Evolutionary conservation across 2,888 invertebrate genomes (phyloP).

Genomic region (Tetramorium bicarinatum): DNA sequence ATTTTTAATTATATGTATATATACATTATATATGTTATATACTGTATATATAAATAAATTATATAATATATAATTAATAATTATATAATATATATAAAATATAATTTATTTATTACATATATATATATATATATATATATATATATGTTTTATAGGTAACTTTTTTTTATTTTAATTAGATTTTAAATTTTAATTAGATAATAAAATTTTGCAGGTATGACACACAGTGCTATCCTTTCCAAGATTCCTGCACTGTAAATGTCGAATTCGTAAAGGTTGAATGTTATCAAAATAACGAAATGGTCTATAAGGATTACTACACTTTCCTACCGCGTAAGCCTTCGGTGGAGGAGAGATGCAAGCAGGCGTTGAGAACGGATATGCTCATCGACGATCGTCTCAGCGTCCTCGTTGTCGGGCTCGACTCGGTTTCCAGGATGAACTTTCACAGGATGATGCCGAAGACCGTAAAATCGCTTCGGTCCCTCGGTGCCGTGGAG

Average conservation of each 20-base stretch:
- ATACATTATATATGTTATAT: too few species aligned
- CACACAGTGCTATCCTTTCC: slow-evolving; percentile 87
- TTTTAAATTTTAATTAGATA: background rate
- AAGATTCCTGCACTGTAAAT: slow-evolving; percentile 85
- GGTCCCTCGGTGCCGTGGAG: slow-evolving; percentile 90
- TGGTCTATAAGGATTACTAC: slow-evolving; percentile 91
- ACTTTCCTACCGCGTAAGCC: slow-evolving; percentile 88
- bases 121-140: too few species aligned
- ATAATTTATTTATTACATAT: background rate
- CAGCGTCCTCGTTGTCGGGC: slow-evolving; percentile 93
- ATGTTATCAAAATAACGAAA: slow-evolving; percentile 86
- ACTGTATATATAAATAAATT: background rate
- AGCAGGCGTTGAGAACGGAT: slow-evolving; percentile 63
- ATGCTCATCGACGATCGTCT: slow-evolving; percentile 82
- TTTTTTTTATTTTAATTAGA: too few species aligned
- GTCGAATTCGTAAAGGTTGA: slow-evolving; percentile 91
- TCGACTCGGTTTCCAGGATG: slow-evolving; percentile 94
- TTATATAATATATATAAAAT: background rate
- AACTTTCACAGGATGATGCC: slow-evolving; percentile 95
- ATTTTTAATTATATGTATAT: background rate
- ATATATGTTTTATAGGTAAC: too few species aligned
- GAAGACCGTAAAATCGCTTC: slow-evolving; percentile 89
- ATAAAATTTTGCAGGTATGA: slow-evolving; percentile 83
- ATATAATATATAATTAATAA: too few species aligned
- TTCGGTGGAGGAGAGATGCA: slow-evolving; percentile 78